phyloP scores from a whole-genome alignment of 2,797 vertebrate genomes.

The Morus bassanus region DNA sequence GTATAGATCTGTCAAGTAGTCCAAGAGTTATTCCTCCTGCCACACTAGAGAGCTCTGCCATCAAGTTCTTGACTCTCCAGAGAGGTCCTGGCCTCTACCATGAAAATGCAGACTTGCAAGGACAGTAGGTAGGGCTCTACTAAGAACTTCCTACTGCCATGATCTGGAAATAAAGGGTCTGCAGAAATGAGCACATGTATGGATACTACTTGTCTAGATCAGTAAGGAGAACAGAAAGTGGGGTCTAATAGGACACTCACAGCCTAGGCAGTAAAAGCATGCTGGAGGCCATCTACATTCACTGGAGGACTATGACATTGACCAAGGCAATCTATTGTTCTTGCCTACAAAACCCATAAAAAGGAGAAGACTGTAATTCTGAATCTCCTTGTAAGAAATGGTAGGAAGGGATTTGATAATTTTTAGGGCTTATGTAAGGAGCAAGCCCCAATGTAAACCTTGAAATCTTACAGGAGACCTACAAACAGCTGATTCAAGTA shows the following conservation, averaged over 20 bases:
- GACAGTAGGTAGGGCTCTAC: not conserved
- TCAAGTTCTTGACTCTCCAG: not conserved
- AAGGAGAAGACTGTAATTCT: rapidly evolving
- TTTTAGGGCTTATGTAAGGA: not conserved
- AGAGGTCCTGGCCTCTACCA: not conserved
- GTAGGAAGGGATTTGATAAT: not conserved
- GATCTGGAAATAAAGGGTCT: not conserved
- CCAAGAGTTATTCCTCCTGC: not conserved
- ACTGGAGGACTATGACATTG: rapidly evolving
- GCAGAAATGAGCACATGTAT: not conserved
- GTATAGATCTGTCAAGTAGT: not conserved
- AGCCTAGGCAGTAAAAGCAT: not conserved
- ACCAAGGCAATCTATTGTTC: not conserved
- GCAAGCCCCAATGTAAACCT: not conserved
- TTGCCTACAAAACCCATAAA: not conserved
- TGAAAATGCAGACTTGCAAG: not conserved
- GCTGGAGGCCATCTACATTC: not conserved
- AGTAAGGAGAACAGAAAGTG: not conserved
- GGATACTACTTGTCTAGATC: not conserved
- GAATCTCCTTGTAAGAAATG: not conserved
- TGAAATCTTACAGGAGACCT: not conserved
- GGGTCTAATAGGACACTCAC: not conserved
- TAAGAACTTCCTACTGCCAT: not conserved
- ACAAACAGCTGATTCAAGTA: not conserved
- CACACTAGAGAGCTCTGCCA: not conserved